Conservation (phyloP, 2,797 vertebrate genomes). For the Clarias platycephalus region DNA sequence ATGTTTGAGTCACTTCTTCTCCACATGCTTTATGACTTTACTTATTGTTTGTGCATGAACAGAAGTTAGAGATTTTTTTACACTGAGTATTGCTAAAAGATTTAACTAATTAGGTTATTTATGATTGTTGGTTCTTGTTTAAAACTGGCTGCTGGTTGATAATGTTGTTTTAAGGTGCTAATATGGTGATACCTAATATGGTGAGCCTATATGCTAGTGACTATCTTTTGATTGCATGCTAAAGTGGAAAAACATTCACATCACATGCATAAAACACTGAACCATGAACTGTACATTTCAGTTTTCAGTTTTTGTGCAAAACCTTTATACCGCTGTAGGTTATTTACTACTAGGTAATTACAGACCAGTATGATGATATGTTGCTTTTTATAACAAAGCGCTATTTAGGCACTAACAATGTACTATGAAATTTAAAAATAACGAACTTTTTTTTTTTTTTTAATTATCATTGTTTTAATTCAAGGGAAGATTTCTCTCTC, state of each 20-base stretch:
- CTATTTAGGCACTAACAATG: not conserved
- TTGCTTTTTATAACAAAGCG: not conserved
- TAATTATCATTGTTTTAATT: not conserved
- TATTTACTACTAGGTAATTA: not conserved
- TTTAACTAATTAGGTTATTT: not conserved
- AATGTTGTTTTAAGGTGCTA: not conserved
- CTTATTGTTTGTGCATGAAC: not conserved
- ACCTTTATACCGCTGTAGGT: not conserved
- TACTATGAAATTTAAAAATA: not conserved
- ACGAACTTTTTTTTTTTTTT: too few relatives aligned
- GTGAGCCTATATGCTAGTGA: not conserved
- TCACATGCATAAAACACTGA: not conserved
- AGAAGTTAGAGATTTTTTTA: not conserved
- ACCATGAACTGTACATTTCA: not conserved
- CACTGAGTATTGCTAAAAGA: not conserved
- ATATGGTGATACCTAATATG: not conserved
- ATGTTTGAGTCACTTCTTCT: not conserved
- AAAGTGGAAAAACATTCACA: not conserved
- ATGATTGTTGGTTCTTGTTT: not conserved
- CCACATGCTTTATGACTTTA: not conserved
- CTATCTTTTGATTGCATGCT: not conserved
- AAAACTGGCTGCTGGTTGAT: not conserved
- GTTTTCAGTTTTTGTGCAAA: not conserved
- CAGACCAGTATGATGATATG: not conserved
- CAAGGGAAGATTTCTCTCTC: constrained; percentile 86